These are phyloP conservation scores for Caenorhabditis virilis DNA, from an alignment of 2,888 invertebrate genomes.

Conservation along the genomic window DNA sequence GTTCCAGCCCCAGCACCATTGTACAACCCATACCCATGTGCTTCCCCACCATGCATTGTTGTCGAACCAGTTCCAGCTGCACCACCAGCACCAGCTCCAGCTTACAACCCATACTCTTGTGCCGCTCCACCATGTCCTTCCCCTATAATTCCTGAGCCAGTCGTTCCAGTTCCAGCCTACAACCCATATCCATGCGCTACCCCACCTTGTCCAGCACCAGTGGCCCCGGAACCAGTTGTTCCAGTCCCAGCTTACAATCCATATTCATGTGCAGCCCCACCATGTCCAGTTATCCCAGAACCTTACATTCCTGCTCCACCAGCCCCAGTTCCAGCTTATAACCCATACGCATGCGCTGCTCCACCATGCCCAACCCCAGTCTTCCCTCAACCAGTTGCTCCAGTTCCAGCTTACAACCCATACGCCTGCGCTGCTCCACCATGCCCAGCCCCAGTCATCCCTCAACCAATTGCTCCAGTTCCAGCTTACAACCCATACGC, in stretches of 20 bases:
- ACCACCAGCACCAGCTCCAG: slow-evolving; percentile 17
- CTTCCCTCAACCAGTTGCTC: slow-evolving; percentile 10
- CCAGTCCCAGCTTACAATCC: slow-evolving; percentile 8
- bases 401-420: slow-evolving; percentile 34
- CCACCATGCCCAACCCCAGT: slow-evolving; percentile 40
- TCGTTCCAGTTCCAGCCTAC: not conserved
- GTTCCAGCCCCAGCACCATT: not conserved
- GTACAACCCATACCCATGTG: slow-evolving; percentile 9
- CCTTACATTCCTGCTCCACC: slow-evolving; percentile 23
- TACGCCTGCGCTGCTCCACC: slow-evolving; percentile 19
- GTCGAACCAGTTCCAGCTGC: slow-evolving; percentile 17
- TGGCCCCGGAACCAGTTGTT: slow-evolving; percentile 17
- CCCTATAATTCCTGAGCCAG: not conserved
- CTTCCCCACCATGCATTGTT: slow-evolving; percentile 18
- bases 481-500: slow-evolving; percentile 24
- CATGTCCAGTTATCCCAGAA: slow-evolving; percentile 19
- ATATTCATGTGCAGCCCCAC: slow-evolving; percentile 23
- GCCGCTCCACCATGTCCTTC: not conserved
- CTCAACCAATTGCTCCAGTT: slow-evolving; percentile 25
- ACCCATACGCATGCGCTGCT: slow-evolving; percentile 36
- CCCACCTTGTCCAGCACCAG: slow-evolving; percentile 16
- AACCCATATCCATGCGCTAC: slow-evolving; percentile 10
- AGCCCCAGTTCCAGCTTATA: slow-evolving; percentile 34
- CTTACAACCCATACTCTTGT: slow-evolving; percentile 32
- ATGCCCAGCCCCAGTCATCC: slow-evolving; percentile 11